Evolutionary conservation across 1,140 invertebrate genomes (phyloP), one percentile per base, ranked within the genome.

Genomic region (Ostrea edulis): DNA sequence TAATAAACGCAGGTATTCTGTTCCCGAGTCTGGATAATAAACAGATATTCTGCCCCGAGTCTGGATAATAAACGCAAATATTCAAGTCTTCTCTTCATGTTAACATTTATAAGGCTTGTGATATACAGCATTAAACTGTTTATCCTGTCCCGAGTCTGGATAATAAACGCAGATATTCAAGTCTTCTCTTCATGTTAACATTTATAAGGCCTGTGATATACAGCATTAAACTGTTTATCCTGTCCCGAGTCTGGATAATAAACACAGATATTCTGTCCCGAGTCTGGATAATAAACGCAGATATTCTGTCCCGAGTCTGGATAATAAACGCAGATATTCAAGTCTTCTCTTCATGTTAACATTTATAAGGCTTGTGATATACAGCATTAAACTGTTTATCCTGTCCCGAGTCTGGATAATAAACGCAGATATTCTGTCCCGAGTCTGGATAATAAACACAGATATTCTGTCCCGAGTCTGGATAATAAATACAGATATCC

Each of bases 141-240:
- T 62, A 62, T 20, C 55, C 12, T 77, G 68, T 77, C 68, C 68
- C 25, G 35, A 22, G 29, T 77, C 68, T 44, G 25, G 25, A 77
- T 35, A 77, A 77, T 77, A 77, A 77, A 77, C 35, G 12, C 14
- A 77, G 58, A 62, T 62, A 62, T 62, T n/a, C n/a, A n/a, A n/a
- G n/a, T n/a, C n/a, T n/a, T n/a, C n/a, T n/a, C n/a, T n/a, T 29
- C 14, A 25, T 35, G 14, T 22, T 1, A 77, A 77, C 8, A 35
- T 77, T 35, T 77, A 77, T 77, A 29, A 35, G 25, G 68, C 68
- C 35, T 77, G 68, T 77, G 68, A 77, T 77, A 77, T 77, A 77
- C 22, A 29, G 68, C 29, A 77, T 14, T 77, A 9, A 62, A 20
- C n/a, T n/a, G 55, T 62, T 62, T 62, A 62, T 20, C 55, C 12